These are phyloP conservation scores for Morone saxatilis DNA, from an alignment of 2,113 vertebrate species.

Conservation along the genomic window DNA sequence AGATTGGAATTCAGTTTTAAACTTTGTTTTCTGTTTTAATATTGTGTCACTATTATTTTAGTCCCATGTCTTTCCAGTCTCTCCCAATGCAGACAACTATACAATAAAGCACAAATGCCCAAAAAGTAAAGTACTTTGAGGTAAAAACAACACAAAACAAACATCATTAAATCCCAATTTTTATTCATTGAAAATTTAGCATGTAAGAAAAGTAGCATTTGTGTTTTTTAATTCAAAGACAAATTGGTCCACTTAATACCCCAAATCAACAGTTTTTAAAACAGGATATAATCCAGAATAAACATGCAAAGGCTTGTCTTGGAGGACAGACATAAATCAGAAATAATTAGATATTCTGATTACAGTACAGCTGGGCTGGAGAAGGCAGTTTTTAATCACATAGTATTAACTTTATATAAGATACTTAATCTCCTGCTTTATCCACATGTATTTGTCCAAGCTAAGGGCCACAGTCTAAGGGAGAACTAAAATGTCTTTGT, in stretches of 20 bases:
- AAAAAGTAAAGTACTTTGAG: background rate
- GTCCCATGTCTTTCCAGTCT: background rate
- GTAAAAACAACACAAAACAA: background rate
- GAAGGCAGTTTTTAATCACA: background rate
- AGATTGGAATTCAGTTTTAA: background rate
- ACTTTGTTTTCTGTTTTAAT: background rate
- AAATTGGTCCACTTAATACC: background rate
- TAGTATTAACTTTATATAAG: background rate
- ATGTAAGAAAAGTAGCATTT: background rate
- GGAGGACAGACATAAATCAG: background rate
- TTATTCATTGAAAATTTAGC: background rate
- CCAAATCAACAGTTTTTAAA: background rate
- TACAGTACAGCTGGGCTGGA: background rate
- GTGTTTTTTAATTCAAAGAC: background rate
- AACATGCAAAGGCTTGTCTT: background rate
- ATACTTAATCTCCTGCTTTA: background rate
- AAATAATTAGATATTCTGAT: background rate
- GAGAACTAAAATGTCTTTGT: conserved; percentile 44
- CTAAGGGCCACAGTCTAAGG: conserved; percentile 10
- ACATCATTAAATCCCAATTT: background rate
- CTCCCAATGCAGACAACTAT: background rate
- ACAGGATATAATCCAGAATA: background rate
- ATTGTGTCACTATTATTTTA: background rate
- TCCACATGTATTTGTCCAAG: background rate
- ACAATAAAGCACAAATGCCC: background rate